phyloP scores from a whole-genome alignment of 2,113 vertebrate genomes.

The Etheostoma cragini region DNA sequence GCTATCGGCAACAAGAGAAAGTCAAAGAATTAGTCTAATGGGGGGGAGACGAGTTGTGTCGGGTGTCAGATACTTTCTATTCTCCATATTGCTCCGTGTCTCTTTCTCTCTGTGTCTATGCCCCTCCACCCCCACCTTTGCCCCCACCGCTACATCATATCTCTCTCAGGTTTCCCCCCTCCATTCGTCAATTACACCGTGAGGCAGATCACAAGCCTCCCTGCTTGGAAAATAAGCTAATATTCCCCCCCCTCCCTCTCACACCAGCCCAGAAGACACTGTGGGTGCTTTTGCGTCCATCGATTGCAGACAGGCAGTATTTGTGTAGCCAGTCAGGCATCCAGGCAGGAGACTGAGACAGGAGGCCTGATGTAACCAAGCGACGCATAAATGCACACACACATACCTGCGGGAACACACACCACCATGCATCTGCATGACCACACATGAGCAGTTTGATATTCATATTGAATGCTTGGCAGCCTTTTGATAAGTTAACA shows the following conservation, averaged over 20 bases:
- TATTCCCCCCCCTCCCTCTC: conserved; percentile 50
- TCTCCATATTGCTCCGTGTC: conserved; percentile 63
- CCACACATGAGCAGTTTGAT: background rate
- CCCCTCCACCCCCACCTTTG: conserved; percentile 2
- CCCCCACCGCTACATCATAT: conserved; percentile 53
- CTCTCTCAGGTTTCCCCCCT: conserved; percentile 67
- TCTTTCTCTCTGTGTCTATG: conserved; percentile 36
- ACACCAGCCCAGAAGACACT: conserved; percentile 71
- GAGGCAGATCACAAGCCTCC: conserved; percentile 74
- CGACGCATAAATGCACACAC: conserved; percentile 11
- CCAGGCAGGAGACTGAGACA: conserved; percentile 53
- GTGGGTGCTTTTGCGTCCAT: conserved; percentile 79
- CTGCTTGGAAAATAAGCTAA: conserved; percentile 79
- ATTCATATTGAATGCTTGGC: background rate
- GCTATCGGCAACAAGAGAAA: conserved; percentile 80
- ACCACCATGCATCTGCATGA: conserved; percentile 1
- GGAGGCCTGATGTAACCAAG: conserved; percentile 21
- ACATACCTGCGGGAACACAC: conserved; percentile 5
- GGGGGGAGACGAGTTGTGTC: conserved; percentile 73
- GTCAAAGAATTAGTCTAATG: conserved; percentile 81
- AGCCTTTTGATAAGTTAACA: conserved; percentile 19
- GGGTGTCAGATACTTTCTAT: conserved; percentile 79
- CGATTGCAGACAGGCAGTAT: conserved; percentile 79
- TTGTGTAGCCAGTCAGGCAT: conserved; percentile 63
- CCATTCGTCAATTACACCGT: conserved; percentile 75